A percentile compares a stretch with the other conserved stretches of the same genome.
Conservation (phyloP, 2,888 invertebrate genomes). For the Caenorhabditis macrosperma region DNA sequence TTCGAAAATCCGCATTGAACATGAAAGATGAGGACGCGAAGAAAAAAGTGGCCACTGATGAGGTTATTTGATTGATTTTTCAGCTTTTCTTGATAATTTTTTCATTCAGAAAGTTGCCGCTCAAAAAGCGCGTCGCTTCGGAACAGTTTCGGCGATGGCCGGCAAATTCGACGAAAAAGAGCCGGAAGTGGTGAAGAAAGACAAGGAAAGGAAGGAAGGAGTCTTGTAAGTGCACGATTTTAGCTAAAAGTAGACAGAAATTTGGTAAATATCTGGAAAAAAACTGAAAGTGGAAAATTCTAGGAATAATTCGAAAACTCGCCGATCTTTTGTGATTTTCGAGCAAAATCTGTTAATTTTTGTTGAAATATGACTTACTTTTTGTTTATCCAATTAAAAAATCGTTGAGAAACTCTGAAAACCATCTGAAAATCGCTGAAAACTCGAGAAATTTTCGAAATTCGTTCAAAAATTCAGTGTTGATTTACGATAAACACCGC, state of each 20-base stretch:
- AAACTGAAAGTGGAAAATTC: not conserved
- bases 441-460: too few species aligned
- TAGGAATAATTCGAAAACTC: too few species aligned
- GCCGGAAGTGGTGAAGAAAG: slow-evolving; percentile 19
- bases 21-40: slow-evolving; percentile 77
- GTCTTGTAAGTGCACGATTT: slow-evolving; percentile 20
- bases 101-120: slow-evolving; percentile 68
- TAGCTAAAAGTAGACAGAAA: not conserved
- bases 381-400: too few species aligned
- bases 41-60: slow-evolving; percentile 70
- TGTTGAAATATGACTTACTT: too few species aligned
- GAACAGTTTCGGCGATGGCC: slow-evolving; percentile 70
- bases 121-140: slow-evolving; percentile 71
- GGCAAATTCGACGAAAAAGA: slow-evolving; percentile 35
- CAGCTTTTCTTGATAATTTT: not conserved
- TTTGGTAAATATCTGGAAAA: not conserved
- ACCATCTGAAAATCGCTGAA: too few species aligned
- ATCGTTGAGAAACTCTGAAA: too few species aligned
- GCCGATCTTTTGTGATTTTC: too few species aligned
- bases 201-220: slow-evolving; percentile 31
- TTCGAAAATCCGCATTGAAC: slow-evolving; percentile 75
- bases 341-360: too few species aligned
- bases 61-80: slow-evolving; percentile 22
- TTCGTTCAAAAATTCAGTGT: too few species aligned
- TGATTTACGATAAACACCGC: too few species aligned